These are phyloP conservation scores for Pterobdella sp. DNA, from an alignment of 2,888 invertebrate species.

Conservation along the genomic window DNA sequence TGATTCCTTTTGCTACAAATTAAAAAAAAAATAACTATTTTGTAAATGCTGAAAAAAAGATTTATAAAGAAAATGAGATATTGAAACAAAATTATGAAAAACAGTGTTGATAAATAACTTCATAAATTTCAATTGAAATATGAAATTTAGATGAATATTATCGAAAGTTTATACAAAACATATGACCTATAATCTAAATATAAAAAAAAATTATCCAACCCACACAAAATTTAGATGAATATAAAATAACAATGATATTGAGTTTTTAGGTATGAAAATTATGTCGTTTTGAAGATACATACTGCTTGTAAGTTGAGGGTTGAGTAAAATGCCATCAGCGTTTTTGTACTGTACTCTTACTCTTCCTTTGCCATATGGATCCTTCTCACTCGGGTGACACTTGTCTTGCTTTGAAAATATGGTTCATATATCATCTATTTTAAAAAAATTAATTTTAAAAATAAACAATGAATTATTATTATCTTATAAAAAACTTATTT, in stretches of 20 bases:
- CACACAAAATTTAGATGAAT: no score
- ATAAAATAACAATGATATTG: no score
- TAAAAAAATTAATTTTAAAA: background rate
- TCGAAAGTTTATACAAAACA: no score
- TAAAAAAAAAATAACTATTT: background rate
- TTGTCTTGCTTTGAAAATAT: conserved; percentile 55
- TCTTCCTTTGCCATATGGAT: conserved; percentile 73
- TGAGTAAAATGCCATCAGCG: conserved; percentile 72
- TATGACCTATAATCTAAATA: no score
- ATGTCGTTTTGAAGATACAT: no score
- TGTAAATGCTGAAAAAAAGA: conserved; percentile 11
- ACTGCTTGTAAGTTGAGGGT: conserved; percentile 50
- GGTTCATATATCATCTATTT: background rate
- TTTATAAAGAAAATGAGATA: background rate
- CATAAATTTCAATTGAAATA: no score
- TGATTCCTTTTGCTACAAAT: no score
- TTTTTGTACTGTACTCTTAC: conserved; percentile 84
- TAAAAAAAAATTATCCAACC: background rate
- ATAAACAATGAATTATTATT: background rate
- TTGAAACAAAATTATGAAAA: background rate
- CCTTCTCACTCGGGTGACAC: conserved; percentile 78
- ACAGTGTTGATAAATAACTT: background rate
- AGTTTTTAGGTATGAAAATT: no score
- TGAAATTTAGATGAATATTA: no score
- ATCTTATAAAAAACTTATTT: background rate